Conservation (phyloP, 2,113 vertebrate genomes). For the Eolophus roseicapilla region DNA sequence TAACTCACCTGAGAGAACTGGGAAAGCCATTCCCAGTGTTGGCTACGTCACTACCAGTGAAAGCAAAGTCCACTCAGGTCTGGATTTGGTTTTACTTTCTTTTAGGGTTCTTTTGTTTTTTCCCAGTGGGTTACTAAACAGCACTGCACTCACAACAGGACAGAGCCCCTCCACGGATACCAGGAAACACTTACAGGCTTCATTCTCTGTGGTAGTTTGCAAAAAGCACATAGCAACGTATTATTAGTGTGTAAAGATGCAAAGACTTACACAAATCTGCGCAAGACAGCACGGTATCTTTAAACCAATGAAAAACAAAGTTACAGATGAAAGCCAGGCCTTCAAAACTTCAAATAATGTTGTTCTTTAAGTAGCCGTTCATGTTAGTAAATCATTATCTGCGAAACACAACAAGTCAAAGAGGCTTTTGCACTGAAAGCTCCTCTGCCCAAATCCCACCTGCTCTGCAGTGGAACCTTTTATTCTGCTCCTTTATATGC, state of each 20-base stretch:
- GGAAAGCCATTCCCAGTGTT: not conserved
- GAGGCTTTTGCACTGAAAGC: not conserved
- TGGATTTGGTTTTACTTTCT: not conserved
- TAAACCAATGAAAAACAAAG: not conserved
- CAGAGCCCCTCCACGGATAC: not conserved
- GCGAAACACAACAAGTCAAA: not conserved
- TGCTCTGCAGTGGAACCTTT: constrained; percentile 28
- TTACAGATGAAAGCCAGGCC: not conserved
- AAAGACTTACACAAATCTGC: not conserved
- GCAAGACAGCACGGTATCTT: not conserved
- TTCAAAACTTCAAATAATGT: not conserved
- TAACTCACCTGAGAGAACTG: not conserved
- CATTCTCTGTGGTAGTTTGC: not conserved
- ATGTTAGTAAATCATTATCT: constrained; percentile 2
- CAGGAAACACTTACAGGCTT: not conserved
- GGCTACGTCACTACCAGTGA: not conserved
- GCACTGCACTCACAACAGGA: not conserved
- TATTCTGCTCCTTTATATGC: not conserved
- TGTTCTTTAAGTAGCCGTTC: not conserved
- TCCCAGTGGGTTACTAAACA: not conserved
- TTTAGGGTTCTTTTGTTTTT: not conserved
- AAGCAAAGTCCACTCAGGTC: not conserved
- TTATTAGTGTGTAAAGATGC: not conserved
- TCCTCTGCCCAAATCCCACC: constrained; percentile 23
- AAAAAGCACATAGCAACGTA: not conserved